phyloP scores from a whole-genome alignment of 2,888 invertebrate species.

The Belgica antarctica region DNA sequence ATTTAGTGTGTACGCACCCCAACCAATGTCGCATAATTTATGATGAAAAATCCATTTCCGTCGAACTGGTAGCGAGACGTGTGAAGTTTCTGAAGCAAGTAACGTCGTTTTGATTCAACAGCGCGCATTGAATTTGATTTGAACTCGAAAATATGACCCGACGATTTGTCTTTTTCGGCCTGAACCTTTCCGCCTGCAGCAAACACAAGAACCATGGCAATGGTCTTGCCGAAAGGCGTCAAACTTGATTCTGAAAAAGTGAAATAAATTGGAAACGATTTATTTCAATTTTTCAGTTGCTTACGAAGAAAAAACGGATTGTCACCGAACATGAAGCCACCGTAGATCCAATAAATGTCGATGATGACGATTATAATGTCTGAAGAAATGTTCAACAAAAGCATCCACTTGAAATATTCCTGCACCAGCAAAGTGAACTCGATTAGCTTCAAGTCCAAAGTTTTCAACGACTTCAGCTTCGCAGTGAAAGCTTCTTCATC shows the following conservation, averaged over 20 bases:
- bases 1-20: too few relatives aligned
- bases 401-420: constrained; percentile 34
- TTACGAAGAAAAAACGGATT: constrained; percentile 28
- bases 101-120: constrained; percentile 11
- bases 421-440: neutral
- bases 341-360: constrained; percentile 33
- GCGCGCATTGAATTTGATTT: neutral
- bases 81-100: constrained; percentile 13
- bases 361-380: neutral
- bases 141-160: neutral
- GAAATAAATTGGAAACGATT: too few relatives aligned
- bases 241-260: constrained; percentile 12
- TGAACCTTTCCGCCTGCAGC: neutral
- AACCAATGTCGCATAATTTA: constrained; percentile 1
- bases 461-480: neutral
- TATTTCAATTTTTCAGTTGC: constrained; percentile 5
- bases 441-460: neutral
- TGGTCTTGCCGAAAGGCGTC: neutral
- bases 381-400: neutral
- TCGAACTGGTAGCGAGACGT: neutral
- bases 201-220: neutral
- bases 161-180: neutral
- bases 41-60: constrained; percentile 28
- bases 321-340: neutral
- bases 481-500: neutral